Base-by-base conservation (phyloP, 2,113 vertebrate species). In the Stigmatopora argus region DNA sequence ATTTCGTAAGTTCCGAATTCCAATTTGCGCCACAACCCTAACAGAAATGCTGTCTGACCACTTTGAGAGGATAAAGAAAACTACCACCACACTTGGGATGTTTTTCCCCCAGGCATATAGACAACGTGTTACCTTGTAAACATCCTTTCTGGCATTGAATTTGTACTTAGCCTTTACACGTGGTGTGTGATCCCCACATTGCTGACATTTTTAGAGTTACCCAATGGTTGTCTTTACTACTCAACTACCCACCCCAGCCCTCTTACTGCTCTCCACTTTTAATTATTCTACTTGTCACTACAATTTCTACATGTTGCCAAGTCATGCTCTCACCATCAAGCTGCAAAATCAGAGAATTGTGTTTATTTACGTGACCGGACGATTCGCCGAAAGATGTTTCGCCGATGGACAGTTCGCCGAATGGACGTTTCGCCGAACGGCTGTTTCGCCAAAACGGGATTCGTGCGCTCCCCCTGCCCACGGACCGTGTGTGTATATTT, bases 221-320 rank as follows among this genome's bases (percentile, higher is more conserved):
- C 4, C 51, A 52, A 52, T 7, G n/a, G 9, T 19, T 11, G n/a
- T 2, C 49, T 19, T 51, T 17, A 17, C 17, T 51, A 8, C n/a
- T 19, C 19, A 11, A 19, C 21, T 13, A 14, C 12, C 23, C 21
- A 14, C 7, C 21, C 52, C 21, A n/a, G 6, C 52, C 23, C 52
- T 31, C 13, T 51, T 53, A 70, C 66, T 81, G 74, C 74, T 18
- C 73, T 70, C 70, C 44, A 73, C 74, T 72, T 70, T 77, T 10
- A 48, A 58, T 47, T 18, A 2, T 51, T 9, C 46, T 64, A 53
- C 19, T 21, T 67, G 62, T 44, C 13, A 15, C 21, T 13, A n/a
- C 18, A n/a, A 59, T 1, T 17, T 19, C 4, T 15, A 31, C 14
- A 31, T 31, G 23, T 56, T 56, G 53, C 53, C 19, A 53, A 53